These are phyloP conservation scores for Drosophila histrio DNA, from an alignment of 2,888 invertebrate species.

Conservation along the genomic window DNA sequence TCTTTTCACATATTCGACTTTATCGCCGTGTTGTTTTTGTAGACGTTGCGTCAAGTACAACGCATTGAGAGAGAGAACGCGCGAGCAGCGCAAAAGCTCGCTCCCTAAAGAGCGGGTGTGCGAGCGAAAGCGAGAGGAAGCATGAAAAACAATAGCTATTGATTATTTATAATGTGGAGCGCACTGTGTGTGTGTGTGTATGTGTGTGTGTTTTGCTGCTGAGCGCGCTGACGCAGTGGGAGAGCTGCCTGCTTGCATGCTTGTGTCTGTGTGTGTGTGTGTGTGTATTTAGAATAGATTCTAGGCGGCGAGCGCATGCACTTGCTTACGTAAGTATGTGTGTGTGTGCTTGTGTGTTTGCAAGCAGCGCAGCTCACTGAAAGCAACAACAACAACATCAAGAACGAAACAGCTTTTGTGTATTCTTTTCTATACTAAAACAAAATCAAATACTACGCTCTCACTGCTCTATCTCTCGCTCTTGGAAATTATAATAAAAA, in stretches of 20 bases:
- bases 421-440: background rate
- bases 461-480: background rate
- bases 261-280: background rate
- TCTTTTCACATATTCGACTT: conserved; percentile 23
- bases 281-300: conserved; percentile 32
- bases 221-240: conserved; percentile 74
- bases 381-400: background rate
- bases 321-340: conserved; percentile 16
- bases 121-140: conserved; percentile 12
- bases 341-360: background rate
- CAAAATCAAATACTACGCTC: background rate
- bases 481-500: conserved; percentile 15
- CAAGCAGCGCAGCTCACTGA: conserved; percentile 11
- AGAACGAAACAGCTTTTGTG: conserved; percentile 11
- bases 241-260: conserved; percentile 37
- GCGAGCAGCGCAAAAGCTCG: conserved; percentile 22
- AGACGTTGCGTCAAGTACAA: conserved; percentile 44
- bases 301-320: conserved; percentile 61
- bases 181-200: conserved; percentile 21
- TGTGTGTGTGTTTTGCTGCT: background rate
- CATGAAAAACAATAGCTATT: conserved; percentile 53
- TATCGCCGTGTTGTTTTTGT: conserved; percentile 54
- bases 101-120: background rate
- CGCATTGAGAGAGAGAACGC: background rate
- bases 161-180: conserved; percentile 55